Evolutionary conservation across 2,113 vertebrate genomes (phyloP).

Genomic region (Cryptomyrus ogoouensis): DNA sequence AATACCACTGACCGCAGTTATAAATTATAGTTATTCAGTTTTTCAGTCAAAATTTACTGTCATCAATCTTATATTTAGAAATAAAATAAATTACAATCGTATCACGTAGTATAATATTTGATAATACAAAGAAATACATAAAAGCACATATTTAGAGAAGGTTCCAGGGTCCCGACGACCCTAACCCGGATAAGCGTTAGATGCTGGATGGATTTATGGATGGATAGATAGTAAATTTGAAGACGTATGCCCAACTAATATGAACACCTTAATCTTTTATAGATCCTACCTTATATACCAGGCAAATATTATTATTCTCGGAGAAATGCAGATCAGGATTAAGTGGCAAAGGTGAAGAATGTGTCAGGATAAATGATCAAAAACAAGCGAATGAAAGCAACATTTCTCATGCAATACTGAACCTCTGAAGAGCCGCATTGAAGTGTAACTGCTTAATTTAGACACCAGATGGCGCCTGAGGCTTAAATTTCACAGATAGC

Average conservation of each 20-base stretch:
- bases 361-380: not conserved
- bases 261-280: not conserved
- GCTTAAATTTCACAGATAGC: slow-evolving; percentile 18
- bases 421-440: not conserved
- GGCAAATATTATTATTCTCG: not conserved
- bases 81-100: not conserved
- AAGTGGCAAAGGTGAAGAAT: not conserved
- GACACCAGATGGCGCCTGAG: slow-evolving; percentile 35
- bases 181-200: not conserved
- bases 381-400: not conserved
- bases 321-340: not conserved
- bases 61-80: not conserved
- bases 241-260: not conserved
- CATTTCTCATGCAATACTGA: not conserved
- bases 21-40: not conserved
- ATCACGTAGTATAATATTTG: not conserved
- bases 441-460: slow-evolving; percentile 6
- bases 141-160: not conserved
- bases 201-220: not conserved
- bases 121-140: not conserved
- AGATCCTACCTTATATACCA: not conserved
- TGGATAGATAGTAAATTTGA: not conserved
- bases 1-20: not conserved
- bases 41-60: not conserved
- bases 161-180: not conserved